phyloP scores from a whole-genome alignment of 2,113 vertebrate species.

The Toxostoma redivivum region DNA sequence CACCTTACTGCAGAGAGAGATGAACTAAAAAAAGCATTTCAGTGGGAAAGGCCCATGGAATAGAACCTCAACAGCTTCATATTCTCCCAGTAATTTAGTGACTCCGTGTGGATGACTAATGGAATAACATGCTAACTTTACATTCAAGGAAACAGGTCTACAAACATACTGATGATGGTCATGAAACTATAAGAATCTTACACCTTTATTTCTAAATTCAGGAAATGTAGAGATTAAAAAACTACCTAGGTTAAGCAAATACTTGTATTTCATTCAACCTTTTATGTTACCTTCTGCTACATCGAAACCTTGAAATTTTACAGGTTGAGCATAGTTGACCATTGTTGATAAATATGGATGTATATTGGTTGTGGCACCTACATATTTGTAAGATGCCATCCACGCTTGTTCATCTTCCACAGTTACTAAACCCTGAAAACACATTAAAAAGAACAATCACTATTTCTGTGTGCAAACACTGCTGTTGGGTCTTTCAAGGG shows the following conservation, averaged over 20 bases:
- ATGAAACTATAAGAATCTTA: neutral
- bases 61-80: neutral
- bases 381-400: conserved; percentile 97
- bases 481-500: neutral
- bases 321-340: conserved; percentile 98
- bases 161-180: neutral
- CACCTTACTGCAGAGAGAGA: neutral
- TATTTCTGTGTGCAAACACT: neutral
- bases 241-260: conserved; percentile 39
- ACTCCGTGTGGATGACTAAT: conserved; percentile 64
- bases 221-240: neutral
- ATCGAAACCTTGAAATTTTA: conserved; percentile 98
- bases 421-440: conserved; percentile 79
- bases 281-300: conserved; percentile 88
- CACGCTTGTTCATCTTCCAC: conserved; percentile 93
- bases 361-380: conserved; percentile 97
- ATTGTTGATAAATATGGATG: conserved; percentile 96
- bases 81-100: conserved; percentile 46
- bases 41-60: neutral
- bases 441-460: conserved; percentile 33
- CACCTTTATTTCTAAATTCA: neutral
- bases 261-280: conserved; percentile 60
- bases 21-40: neutral
- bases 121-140: conserved; percentile 32
- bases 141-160: neutral